phyloP scores from a whole-genome alignment of 1,140 invertebrate species.

The Pectinophora gossypiella region DNA sequence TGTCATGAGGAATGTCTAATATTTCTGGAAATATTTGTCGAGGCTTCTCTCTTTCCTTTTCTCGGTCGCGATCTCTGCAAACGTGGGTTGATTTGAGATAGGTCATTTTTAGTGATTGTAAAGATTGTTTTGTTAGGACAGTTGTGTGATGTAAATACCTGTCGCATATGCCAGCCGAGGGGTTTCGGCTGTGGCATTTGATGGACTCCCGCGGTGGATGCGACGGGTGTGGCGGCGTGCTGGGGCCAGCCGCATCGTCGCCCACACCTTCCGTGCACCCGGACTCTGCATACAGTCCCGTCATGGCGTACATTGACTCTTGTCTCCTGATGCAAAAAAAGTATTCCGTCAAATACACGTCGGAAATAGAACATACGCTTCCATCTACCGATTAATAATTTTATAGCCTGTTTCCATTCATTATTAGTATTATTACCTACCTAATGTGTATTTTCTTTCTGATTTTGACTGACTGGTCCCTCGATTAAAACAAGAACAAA shows the following conservation, averaged over 20 bases:
- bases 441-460: too few relatives aligned
- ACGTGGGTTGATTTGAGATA: slow-evolving; percentile 5
- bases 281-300: slow-evolving; percentile 86
- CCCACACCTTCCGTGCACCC: slow-evolving; percentile 74
- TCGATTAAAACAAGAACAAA: too few relatives aligned
- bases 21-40: slow-evolving; percentile 76
- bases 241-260: slow-evolving; percentile 53
- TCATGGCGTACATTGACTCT: slow-evolving; percentile 92
- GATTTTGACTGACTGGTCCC: too few relatives aligned
- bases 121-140: too few relatives aligned
- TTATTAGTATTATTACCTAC: too few relatives aligned
- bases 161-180: slow-evolving; percentile 82
- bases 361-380: too few relatives aligned
- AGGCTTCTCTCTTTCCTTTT: slow-evolving; percentile 77
- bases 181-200: slow-evolving; percentile 87
- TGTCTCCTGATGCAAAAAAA: slow-evolving; percentile 81
- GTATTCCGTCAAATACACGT: too few relatives aligned
- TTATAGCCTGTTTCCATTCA: too few relatives aligned
- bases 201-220: slow-evolving; percentile 64
- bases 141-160: slow-evolving; percentile 60
- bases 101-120: too few relatives aligned
- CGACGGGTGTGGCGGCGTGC: slow-evolving; percentile 57
- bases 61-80: slow-evolving; percentile 64
- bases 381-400: too few relatives aligned
- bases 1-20: slow-evolving; percentile 79